Evolutionary conservation across 2,888 invertebrate species (phyloP).

Genomic region (Anorthoa munda): DNA sequence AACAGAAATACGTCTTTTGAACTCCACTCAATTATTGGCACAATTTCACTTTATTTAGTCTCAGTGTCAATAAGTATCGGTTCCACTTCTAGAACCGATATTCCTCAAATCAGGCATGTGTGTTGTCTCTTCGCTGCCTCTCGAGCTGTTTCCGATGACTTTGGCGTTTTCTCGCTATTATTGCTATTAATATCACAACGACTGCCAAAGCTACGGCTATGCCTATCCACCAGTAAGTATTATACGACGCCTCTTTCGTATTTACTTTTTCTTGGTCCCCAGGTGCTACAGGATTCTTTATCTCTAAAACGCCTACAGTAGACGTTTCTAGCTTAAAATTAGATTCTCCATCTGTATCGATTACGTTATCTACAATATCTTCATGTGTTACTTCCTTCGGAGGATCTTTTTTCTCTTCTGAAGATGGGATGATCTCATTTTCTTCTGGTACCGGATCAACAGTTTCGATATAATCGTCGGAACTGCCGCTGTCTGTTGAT

Average conservation of each 20-base stretch:
- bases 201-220: constrained; percentile 86
- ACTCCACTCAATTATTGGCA: constrained; percentile 80
- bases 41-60: constrained; percentile 79
- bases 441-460: constrained; percentile 75
- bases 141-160: constrained; percentile 88
- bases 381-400: constrained; percentile 63
- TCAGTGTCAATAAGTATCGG: constrained; percentile 76
- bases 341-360: constrained; percentile 80
- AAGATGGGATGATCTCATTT: constrained; percentile 78
- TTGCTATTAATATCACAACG: constrained; percentile 83
- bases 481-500: constrained; percentile 68
- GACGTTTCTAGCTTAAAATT: constrained; percentile 84
- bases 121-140: constrained; percentile 85
- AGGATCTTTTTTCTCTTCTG: constrained; percentile 59
- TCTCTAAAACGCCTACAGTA: constrained; percentile 87
- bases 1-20: constrained; percentile 68
- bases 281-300: constrained; percentile 83
- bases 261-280: constrained; percentile 77
- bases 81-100: constrained; percentile 88
- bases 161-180: constrained; percentile 88
- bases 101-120: constrained; percentile 89
- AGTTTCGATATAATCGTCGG: constrained; percentile 83
- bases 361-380: constrained; percentile 77
- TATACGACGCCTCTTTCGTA: constrained; percentile 86
- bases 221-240: constrained; percentile 89